A percentile compares a stretch with the other conserved stretches of the same genome.
These are phyloP conservation scores for Rhynchonema sp. DNA, from an alignment of 2,888 invertebrate genomes.

Conservation along the genomic window DNA sequence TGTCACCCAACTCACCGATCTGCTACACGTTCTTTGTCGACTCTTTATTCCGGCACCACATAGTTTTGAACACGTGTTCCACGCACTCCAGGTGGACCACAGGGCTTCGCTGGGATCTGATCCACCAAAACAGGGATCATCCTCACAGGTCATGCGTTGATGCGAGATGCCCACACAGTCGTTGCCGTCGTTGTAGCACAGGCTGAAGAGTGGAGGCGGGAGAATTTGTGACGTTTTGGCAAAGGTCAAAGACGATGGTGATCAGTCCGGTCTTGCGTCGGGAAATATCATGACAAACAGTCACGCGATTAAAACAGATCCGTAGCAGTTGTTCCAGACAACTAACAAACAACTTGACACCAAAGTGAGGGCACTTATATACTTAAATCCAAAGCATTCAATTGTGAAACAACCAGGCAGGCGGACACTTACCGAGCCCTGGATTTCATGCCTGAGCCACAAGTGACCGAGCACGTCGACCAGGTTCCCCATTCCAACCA, in stretches of 20 bases:
- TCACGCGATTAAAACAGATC: no score
- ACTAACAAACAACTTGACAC: no score
- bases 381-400: no score
- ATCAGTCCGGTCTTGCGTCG: no score
- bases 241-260: no score
- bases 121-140: background rate
- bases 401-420: no score
- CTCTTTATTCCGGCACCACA: constrained; percentile 17
- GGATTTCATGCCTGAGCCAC: constrained; percentile 22
- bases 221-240: no score
- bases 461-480: constrained; percentile 19
- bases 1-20: no score
- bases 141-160: background rate
- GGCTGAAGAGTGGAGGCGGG: no score
- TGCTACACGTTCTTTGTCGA: background rate
- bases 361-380: no score
- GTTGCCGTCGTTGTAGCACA: background rate
- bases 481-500: constrained; percentile 9
- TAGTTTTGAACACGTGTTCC: constrained; percentile 19
- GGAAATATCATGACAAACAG: no score
- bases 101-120: constrained; percentile 1
- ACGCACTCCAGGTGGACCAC: constrained; percentile 16
- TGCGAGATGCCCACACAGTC: background rate
- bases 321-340: no score
- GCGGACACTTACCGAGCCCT: constrained; percentile 11